A percentile compares a stretch with the other conserved stretches of the same genome.
Conservation (phyloP, 2,113 vertebrate genomes). For the Laterallus jamaicensis region DNA sequence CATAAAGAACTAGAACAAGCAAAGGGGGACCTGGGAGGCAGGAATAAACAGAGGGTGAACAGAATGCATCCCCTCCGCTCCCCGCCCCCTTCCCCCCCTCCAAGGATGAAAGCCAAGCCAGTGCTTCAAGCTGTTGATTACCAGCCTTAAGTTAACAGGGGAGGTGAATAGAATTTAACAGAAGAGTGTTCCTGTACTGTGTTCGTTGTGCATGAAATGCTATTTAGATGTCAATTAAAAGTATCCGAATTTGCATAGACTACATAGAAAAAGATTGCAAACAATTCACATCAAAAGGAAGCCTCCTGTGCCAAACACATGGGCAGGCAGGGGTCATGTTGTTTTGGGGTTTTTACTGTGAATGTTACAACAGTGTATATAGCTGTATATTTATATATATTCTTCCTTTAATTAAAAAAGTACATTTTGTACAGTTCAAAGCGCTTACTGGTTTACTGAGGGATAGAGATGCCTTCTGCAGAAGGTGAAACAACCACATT, state of each 20-base stretch:
- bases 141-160: conserved; percentile 6
- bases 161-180: conserved; percentile 34
- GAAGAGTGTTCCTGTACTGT: conserved; percentile 47
- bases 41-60: neutral
- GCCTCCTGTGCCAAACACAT: conserved; percentile 12
- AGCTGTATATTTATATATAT: conserved; percentile 80
- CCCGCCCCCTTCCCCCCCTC: neutral
- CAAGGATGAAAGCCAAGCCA: neutral
- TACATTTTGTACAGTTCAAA: conserved; percentile 67
- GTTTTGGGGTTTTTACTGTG: conserved; percentile 58
- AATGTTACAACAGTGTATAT: conserved; percentile 67
- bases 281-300: conserved; percentile 55
- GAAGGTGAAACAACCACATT: conserved; percentile 33
- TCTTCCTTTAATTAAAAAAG: conserved; percentile 71
- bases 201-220: conserved; percentile 61
- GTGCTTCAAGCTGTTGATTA: conserved; percentile 45
- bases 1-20: conserved; percentile 19
- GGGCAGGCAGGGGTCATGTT: conserved; percentile 46
- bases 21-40: neutral
- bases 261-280: conserved; percentile 28
- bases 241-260: conserved; percentile 62
- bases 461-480: conserved; percentile 44
- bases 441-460: conserved; percentile 49
- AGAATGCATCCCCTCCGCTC: neutral
- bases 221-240: conserved; percentile 64